Evolutionary conservation across 2,888 invertebrate species (phyloP).

Genomic region (Nomada fabriciana): DNA sequence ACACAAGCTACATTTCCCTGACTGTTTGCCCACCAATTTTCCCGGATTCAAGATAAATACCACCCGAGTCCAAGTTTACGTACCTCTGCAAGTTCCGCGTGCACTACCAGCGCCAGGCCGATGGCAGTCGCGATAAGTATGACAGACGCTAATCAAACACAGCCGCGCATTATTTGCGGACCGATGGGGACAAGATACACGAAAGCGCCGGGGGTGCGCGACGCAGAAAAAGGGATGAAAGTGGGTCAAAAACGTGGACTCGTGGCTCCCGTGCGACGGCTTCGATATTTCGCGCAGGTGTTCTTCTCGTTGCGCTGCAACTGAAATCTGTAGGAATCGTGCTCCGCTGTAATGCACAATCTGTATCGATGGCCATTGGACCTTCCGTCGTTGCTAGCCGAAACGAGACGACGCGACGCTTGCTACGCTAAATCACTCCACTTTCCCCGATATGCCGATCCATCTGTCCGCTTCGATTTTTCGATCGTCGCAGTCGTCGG

Average conservation of each 20-base stretch:
- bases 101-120: too few species aligned
- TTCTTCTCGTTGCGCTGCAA: constrained; percentile 11
- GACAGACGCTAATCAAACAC: too few species aligned
- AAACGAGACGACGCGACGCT: constrained; percentile 19
- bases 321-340: constrained; percentile 29
- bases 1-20: neutral
- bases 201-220: too few species aligned
- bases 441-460: constrained; percentile 12
- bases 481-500: constrained; percentile 11
- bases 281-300: constrained; percentile 29
- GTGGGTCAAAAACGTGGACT: constrained; percentile 19
- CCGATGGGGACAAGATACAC: too few species aligned
- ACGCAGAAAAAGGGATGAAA: neutral
- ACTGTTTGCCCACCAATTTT: constrained; percentile 42
- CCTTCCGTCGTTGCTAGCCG: constrained; percentile 31
- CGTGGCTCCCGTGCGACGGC: neutral
- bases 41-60: constrained; percentile 32
- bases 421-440: neutral
- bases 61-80: constrained; percentile 28
- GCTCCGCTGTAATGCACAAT: neutral
- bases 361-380: constrained; percentile 19
- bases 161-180: too few species aligned
- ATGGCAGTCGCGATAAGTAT: too few species aligned
- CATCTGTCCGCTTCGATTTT: constrained; percentile 24
- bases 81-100: neutral